Conservation (phyloP, 2,888 invertebrate genomes). For the Melanophora roralis region DNA sequence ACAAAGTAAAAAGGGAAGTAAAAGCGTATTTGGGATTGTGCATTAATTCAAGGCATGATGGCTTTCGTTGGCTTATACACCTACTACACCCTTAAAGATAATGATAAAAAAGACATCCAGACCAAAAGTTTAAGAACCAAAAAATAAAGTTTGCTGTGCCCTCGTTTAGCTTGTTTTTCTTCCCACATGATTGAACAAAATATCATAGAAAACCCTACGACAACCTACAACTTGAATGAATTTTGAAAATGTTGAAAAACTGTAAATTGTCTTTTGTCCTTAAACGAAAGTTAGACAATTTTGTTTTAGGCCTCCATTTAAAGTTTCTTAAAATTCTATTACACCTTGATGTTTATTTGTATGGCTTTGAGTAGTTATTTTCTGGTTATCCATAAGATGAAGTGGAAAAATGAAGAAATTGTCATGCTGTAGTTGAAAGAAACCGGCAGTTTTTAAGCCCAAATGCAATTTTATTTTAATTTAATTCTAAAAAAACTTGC, state of each 20-base stretch:
- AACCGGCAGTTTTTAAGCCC: too few relatives aligned
- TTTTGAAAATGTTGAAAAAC: slow-evolving; percentile 43
- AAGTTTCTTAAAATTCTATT: slow-evolving; percentile 34
- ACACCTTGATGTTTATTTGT: slow-evolving; percentile 29
- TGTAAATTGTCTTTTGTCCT: slow-evolving; percentile 11
- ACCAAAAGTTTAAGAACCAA: slow-evolving; percentile 49
- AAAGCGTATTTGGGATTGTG: background rate
- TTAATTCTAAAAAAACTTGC: too few relatives aligned
- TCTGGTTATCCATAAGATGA: slow-evolving; percentile 20
- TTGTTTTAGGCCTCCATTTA: background rate
- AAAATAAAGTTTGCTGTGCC: slow-evolving; percentile 39
- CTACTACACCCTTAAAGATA: background rate
- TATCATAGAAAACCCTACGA: background rate
- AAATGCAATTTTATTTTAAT: too few relatives aligned
- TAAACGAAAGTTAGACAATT: slow-evolving; percentile 3
- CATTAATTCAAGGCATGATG: background rate
- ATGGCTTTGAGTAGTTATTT: slow-evolving; percentile 38
- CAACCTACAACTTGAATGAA: slow-evolving; percentile 50
- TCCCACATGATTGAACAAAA: slow-evolving; percentile 28
- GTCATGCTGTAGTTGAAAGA: background rate
- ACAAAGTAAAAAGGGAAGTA: background rate
- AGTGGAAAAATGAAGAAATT: background rate
- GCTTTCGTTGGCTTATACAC: slow-evolving; percentile 6
- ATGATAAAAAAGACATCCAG: slow-evolving; percentile 12
- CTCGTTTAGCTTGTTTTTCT: background rate